A percentile compares a stretch with the other conserved stretches of the same genome.
Evolutionary conservation across 2,113 vertebrate genomes (phyloP).

Genomic region (Anguilla japonica): DNA sequence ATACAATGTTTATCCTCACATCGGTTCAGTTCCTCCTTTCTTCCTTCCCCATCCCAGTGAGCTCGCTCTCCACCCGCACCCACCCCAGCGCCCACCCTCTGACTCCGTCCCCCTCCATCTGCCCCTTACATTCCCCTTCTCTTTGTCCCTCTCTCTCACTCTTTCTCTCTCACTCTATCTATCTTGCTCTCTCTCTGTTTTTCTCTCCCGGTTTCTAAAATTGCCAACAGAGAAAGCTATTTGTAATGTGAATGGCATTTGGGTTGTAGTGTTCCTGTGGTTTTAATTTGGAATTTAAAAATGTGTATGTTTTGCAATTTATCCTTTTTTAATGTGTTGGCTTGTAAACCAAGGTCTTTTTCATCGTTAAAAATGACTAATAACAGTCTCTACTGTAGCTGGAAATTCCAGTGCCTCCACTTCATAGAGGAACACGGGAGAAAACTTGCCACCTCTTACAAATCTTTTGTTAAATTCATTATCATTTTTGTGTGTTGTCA

Average conservation of each 20-base stretch:
- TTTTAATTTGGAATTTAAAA: background rate
- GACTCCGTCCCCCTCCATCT: background rate
- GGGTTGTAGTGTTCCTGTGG: background rate
- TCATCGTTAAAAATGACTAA: background rate
- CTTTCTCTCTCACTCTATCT: background rate
- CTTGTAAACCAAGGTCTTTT: background rate
- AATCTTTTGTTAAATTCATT: background rate
- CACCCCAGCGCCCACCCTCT: background rate
- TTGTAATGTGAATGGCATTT: background rate
- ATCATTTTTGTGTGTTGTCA: background rate
- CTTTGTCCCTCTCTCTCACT: conserved; percentile 5
- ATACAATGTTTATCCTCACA: background rate
- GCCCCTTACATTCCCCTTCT: background rate
- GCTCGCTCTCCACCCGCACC: background rate
- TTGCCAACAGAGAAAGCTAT: background rate
- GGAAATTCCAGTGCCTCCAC: background rate
- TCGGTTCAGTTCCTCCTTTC: background rate
- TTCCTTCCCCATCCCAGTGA: background rate
- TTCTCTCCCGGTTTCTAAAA: background rate
- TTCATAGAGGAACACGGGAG: background rate
- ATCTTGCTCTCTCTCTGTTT: background rate
- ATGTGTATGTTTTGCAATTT: background rate
- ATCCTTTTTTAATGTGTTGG: background rate
- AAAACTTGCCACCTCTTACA: background rate
- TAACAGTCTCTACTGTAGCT: background rate